These are phyloP conservation scores for Erpobdella octoculata DNA, from an alignment of 2,888 invertebrate genomes.

Conservation along the genomic window DNA sequence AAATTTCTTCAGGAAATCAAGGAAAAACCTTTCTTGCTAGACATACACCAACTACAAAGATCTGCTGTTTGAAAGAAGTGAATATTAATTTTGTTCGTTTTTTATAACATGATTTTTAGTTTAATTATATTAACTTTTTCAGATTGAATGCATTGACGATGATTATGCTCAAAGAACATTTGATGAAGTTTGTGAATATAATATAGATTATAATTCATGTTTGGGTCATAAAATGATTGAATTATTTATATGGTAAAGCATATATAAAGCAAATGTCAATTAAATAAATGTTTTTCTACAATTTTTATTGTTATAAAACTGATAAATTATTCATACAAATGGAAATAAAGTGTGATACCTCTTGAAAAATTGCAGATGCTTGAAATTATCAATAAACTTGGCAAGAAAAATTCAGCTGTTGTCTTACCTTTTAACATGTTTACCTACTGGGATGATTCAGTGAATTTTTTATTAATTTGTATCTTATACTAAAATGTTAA, in stretches of 20 bases:
- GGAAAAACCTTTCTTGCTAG: conserved; percentile 9
- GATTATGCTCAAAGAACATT: conserved; percentile 15
- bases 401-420: not conserved
- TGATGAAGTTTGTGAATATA: conserved; percentile 18
- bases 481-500: not conserved
- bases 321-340: too few relatives aligned
- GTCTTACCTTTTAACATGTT: conserved; percentile 15
- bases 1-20: conserved; percentile 1
- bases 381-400: not conserved
- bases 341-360: too few relatives aligned
- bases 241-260: too few relatives aligned
- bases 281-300: too few relatives aligned
- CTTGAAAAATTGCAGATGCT: conserved; percentile 6
- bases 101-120: not conserved
- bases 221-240: too few relatives aligned
- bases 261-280: too few relatives aligned
- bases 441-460: conserved; percentile 19
- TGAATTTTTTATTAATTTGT: not conserved
- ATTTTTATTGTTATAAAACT: too few relatives aligned
- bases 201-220: too few relatives aligned
- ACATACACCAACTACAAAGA: not conserved
- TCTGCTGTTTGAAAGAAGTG: conserved; percentile 22
- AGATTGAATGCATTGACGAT: conserved; percentile 22
- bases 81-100: not conserved
- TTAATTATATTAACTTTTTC: not conserved